Conservation (phyloP, 1,140 invertebrate species). For the Mya arenaria region DNA sequence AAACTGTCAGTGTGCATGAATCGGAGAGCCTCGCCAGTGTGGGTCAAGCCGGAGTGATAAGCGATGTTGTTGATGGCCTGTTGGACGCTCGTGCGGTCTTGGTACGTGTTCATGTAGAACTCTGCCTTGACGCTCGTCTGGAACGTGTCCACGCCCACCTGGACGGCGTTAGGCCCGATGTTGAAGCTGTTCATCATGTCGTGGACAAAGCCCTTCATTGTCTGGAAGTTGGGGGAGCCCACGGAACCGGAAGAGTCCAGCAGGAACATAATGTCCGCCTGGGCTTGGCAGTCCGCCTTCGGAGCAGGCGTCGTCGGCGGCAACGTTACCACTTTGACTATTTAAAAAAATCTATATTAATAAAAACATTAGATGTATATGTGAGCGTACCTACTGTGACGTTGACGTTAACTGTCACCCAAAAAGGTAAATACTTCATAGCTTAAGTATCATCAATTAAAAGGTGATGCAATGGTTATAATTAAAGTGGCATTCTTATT, state of each 20-base stretch:
- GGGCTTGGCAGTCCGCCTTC: slow-evolving; percentile 63
- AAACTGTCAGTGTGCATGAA: slow-evolving; percentile 60
- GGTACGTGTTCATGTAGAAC: slow-evolving; percentile 70
- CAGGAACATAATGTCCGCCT: slow-evolving; percentile 71
- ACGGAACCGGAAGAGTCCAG: slow-evolving; percentile 72
- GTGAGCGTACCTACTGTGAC: no score
- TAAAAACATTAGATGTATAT: no score
- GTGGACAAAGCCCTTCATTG: slow-evolving; percentile 63
- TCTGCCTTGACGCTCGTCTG: slow-evolving; percentile 56
- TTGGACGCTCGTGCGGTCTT: slow-evolving; percentile 47
- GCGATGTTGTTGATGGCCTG: slow-evolving; percentile 63
- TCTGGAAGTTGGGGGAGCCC: slow-evolving; percentile 65
- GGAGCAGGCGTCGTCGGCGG: slow-evolving; percentile 56
- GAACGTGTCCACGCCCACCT: slow-evolving; percentile 65
- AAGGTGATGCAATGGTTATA: no score
- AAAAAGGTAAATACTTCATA: no score
- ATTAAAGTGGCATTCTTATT: no score
- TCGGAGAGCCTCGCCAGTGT: slow-evolving; percentile 61
- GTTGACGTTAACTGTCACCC: no score
- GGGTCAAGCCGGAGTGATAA: slow-evolving; percentile 63
- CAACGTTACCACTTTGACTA: slow-evolving; percentile 46
- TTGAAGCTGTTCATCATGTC: slow-evolving; percentile 61
- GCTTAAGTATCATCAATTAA: no score
- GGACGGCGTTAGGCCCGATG: slow-evolving; percentile 57
- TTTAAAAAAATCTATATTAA: neutral